Base-by-base conservation (phyloP, 2,113 vertebrate genomes). In the Martes martes region DNA sequence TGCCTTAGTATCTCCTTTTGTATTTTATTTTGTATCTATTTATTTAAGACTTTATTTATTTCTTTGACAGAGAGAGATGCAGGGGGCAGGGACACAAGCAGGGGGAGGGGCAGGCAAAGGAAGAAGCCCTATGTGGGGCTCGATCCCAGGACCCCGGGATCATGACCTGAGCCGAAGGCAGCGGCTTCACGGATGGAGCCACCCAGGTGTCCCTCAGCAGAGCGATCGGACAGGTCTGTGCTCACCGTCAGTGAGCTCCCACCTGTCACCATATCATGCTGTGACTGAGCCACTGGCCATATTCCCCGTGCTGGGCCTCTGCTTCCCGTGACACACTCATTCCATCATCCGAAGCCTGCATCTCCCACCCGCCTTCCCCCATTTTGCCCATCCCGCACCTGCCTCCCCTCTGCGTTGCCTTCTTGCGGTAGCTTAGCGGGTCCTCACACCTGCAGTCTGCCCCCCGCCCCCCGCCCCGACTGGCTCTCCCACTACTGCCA, bases 281-380 rank as follows among this genome's bases (percentile, higher is more conserved):
- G 31, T 47, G 9, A 47, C 42, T 1, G 4, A 18, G 16, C 42
- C 26, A 31, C 74, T 28, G 24, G 28, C 39, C 28, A 18, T 2
- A 28, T 47, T 31, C 42, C 39, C 73, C 2, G 0, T 1, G 24
- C 73, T 4, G 24, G 1, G 42, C 24, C 74, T 47, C 31, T 47
- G 10, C 9, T 31, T 5, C 26, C 74, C 15, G 0, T 28, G 15
- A 78, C 14, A 4, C 8, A 10, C 26, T 10, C 15, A 10, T 31
- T 16, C 42, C 26, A 1, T 47, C 16, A 47, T 7, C 1, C 14
- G 42, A 31, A 47, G 74, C 42, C 15, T 16, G 42, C 16, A 9
- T 9, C 42, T 31, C 74, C 26, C 74, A 47, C 14, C 8, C 14
- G 2, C 39, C 26, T 78, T 31, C 42, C 47, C 26, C 24, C 42